Evolutionary conservation across 1,140 invertebrate genomes (phyloP).

Genomic region (Drosophila teissieri): DNA sequence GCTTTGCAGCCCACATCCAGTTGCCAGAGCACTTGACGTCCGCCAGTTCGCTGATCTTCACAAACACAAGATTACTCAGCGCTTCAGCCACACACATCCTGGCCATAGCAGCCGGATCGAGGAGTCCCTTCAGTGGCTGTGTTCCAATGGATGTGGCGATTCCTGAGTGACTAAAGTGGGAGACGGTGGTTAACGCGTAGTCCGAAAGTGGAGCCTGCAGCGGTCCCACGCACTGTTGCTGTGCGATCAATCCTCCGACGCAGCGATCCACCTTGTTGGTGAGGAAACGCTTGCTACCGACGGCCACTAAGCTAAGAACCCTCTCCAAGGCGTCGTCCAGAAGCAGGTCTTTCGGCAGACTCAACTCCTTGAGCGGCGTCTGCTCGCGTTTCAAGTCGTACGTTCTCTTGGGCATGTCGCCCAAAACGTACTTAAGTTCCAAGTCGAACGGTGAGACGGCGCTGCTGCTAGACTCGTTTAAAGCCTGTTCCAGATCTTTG

Average conservation of each 20-base stretch:
- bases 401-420: slow-evolving; percentile 87
- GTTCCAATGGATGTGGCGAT: slow-evolving; percentile 98
- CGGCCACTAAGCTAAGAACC: slow-evolving; percentile 94
- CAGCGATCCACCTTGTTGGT: slow-evolving; percentile 98
- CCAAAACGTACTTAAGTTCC: slow-evolving; percentile 95
- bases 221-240: slow-evolving; percentile 99
- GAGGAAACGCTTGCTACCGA: slow-evolving; percentile 97
- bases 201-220: slow-evolving; percentile 97
- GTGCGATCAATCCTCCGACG: slow-evolving; percentile 97
- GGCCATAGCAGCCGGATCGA: slow-evolving; percentile 93
- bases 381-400: slow-evolving; percentile 83
- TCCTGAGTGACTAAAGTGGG: slow-evolving; percentile 90
- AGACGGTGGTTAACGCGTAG: slow-evolving; percentile 96
- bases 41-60: slow-evolving; percentile 91
- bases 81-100: slow-evolving; percentile 97
- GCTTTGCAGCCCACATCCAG: slow-evolving; percentile 99
- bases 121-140: slow-evolving; percentile 96
- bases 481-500: slow-evolving; percentile 79
- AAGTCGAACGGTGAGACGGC: slow-evolving; percentile 89
- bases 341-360: slow-evolving; percentile 81
- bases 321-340: slow-evolving; percentile 89
- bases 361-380: slow-evolving; percentile 19
- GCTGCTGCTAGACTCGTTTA: slow-evolving; percentile 15
- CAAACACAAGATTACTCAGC: slow-evolving; percentile 97
- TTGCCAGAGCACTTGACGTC: slow-evolving; percentile 99